Conservation (phyloP, 2,113 vertebrate species). For the Rhinichthys klamathensis region DNA sequence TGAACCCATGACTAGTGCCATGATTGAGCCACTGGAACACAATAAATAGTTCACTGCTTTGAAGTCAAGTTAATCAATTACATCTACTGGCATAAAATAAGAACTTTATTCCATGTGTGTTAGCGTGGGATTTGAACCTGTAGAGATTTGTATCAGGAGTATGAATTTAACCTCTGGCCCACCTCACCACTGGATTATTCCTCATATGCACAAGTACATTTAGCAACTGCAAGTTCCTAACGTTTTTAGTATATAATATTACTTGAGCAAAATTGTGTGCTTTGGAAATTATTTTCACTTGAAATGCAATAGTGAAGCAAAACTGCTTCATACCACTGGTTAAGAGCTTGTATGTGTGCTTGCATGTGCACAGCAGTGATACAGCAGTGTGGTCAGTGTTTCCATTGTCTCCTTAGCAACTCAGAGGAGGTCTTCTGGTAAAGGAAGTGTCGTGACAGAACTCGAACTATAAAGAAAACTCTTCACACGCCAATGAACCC, state of each 20-base stretch:
- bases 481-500: conserved; percentile 13
- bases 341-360: not conserved
- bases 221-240: not conserved
- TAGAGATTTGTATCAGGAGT: not conserved
- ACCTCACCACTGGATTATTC: not conserved
- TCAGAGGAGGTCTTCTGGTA: not conserved
- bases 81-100: not conserved
- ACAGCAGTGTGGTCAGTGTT: conserved; percentile 21
- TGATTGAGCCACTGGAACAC: not conserved
- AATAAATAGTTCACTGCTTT: not conserved
- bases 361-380: not conserved
- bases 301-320: not conserved
- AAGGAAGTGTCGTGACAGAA: conserved; percentile 9
- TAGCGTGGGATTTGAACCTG: not conserved
- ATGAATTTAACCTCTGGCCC: not conserved
- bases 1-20: not conserved
- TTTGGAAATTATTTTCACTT: not conserved
- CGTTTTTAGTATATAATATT: not conserved
- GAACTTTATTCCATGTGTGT: not conserved
- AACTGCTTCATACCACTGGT: not conserved
- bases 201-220: not conserved
- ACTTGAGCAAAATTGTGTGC: not conserved
- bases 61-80: not conserved
- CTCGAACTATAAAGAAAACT: not conserved
- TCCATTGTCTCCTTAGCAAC: not conserved